phyloP scores from a whole-genome alignment of 2,888 invertebrate species.

The Ophion costatus region DNA sequence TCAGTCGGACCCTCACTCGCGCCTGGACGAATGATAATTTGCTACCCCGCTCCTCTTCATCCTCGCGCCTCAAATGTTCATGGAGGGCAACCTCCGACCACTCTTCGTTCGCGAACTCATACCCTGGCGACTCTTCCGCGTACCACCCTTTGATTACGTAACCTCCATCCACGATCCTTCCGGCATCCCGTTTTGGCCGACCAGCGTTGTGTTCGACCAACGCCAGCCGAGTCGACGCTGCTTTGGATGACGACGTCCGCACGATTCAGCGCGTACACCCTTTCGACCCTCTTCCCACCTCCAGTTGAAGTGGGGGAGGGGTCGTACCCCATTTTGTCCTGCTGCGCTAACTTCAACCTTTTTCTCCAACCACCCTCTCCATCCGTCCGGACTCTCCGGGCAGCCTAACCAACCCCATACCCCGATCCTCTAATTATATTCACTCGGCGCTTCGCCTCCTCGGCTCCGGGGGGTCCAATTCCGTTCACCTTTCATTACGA shows the following conservation, averaged over 20 bases:
- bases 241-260: constrained; percentile 27
- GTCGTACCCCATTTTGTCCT: constrained; percentile 46
- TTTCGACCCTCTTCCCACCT: constrained; percentile 37
- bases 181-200: constrained; percentile 46
- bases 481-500: constrained; percentile 83
- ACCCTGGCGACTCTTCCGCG: constrained; percentile 70
- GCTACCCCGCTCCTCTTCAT: constrained; percentile 70
- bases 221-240: constrained; percentile 31
- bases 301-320: neutral
- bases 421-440: constrained; percentile 83
- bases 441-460: constrained; percentile 80
- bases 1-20: constrained; percentile 79
- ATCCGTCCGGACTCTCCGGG: constrained; percentile 39
- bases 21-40: constrained; percentile 82
- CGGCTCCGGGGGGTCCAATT: constrained; percentile 82
- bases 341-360: constrained; percentile 45
- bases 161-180: constrained; percentile 70
- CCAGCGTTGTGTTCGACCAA: constrained; percentile 20
- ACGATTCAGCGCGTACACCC: constrained; percentile 52
- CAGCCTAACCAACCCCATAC: constrained; percentile 64
- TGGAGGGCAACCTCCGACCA: constrained; percentile 64
- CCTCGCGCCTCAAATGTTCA: constrained; percentile 65
- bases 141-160: constrained; percentile 83
- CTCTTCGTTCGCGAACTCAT: constrained; percentile 54
- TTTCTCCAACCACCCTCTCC: constrained; percentile 1